Conservation (phyloP, 2,113 vertebrate species). For the Catagonus wagneri region DNA sequence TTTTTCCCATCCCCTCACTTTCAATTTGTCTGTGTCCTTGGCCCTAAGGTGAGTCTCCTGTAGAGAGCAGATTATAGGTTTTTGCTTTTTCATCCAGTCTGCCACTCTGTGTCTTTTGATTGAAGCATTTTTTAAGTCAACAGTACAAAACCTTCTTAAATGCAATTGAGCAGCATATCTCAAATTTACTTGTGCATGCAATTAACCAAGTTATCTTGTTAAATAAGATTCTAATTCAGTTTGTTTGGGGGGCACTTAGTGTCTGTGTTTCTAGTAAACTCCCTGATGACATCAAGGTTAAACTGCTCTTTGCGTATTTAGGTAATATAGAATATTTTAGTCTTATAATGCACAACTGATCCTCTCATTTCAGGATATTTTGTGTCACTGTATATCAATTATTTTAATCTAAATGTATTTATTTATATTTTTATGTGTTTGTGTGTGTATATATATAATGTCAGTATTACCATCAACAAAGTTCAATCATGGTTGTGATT, state of each 20-base stretch:
- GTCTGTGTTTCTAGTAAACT: conserved; percentile 1
- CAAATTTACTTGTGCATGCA: not conserved
- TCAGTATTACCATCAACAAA: not conserved
- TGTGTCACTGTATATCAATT: not conserved
- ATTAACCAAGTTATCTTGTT: not conserved
- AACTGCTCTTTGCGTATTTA: not conserved
- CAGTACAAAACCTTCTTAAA: not conserved
- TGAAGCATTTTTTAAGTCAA: too few relatives aligned
- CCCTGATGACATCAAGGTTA: not conserved
- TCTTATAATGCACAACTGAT: not conserved
- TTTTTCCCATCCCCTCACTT: too few relatives aligned
- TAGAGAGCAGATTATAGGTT: too few relatives aligned
- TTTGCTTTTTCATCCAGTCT: too few relatives aligned
- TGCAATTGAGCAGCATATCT: not conserved
- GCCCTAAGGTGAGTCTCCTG: too few relatives aligned
- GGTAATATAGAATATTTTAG: not conserved
- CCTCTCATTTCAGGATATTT: not conserved
- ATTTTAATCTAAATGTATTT: conserved; percentile 28
- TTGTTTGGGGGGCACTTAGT: not conserved
- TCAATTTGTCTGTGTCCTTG: too few relatives aligned
- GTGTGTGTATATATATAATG: not conserved
- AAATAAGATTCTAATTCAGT: not conserved
- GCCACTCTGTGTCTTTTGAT: too few relatives aligned
- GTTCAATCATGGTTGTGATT: not conserved
- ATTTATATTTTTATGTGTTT: too few relatives aligned